Conservation (phyloP, 2,113 vertebrate species). For the Phoenicopterus ruber region DNA sequence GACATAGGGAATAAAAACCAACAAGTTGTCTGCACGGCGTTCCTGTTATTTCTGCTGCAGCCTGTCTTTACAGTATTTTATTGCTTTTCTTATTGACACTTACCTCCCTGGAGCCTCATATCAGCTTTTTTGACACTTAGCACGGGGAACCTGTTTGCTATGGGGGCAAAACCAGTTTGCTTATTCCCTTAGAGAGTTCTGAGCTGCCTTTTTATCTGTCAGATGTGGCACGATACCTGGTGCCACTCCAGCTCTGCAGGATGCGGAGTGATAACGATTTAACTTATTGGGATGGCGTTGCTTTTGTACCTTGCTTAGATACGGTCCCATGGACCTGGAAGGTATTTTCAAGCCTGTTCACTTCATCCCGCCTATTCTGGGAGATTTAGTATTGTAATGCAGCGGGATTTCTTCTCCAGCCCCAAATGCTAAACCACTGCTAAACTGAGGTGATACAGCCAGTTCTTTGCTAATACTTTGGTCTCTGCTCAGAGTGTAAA, state of each 20-base stretch:
- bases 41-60: neutral
- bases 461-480: neutral
- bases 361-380: neutral
- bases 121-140: neutral
- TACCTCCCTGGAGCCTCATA: neutral
- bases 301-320: neutral
- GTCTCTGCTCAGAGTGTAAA: neutral
- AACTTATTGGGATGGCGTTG: neutral
- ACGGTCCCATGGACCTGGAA: neutral
- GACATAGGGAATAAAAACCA: neutral
- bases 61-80: neutral
- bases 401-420: neutral
- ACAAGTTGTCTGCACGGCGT: neutral
- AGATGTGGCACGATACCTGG: neutral
- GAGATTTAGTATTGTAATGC: neutral
- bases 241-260: neutral
- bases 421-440: neutral
- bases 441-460: neutral
- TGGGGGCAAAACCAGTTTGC: neutral
- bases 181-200: neutral
- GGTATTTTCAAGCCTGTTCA: neutral
- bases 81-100: neutral
- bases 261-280: accelerated
- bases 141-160: neutral
- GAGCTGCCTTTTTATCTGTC: neutral